Base-by-base conservation (phyloP, 2,888 invertebrate genomes). In the Onthophagus sagittarius region DNA sequence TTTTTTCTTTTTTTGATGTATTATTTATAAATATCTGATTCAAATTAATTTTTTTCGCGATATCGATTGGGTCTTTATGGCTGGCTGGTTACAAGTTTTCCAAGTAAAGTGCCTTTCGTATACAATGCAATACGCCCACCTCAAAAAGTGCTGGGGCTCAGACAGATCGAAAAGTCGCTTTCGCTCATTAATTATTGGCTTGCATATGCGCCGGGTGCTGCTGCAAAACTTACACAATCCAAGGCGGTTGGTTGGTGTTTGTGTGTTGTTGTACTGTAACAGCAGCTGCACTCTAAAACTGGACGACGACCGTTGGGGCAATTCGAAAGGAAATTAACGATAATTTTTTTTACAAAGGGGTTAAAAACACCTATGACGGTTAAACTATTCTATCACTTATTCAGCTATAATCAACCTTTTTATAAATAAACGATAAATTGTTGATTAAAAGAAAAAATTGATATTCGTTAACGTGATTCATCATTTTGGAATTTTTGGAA, bases 141-240 rank as follows among this genome's bases (percentile, higher is more conserved):
- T 53, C 39, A 53, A 53, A 53, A 53, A 53, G 11, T 11, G 39
- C 76, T 70, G 23, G 23, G 23, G 23, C 70, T 33, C 72, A 15
- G 53, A 71, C 72, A 75, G 23, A 23, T 70, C 72, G 23, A 67
- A 75, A 74, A 70, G 71, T 74, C 75, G 75, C 76, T 76, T 76
- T 76, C 76, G 72, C 76, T 76, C 75, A 76, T 76, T 76, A 76
- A 76, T 76, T 75, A 73, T 70, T 73, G 72, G 69, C 72, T 75
- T 74, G 65, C 72, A 75, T 74, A 75, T 74, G 67, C 23, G 23
- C 63, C 62, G 15, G 15, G 23, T 23, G 39, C 39, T 23, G 23
- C 23, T 23, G 23, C 23, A 23, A 23, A 39, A 64, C 67, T 79
- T 79, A 74, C 76, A 76, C 71, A 79, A 79, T 63, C 65, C 63